phyloP scores from a whole-genome alignment of 2,113 vertebrate genomes.

The Passer domesticus region DNA sequence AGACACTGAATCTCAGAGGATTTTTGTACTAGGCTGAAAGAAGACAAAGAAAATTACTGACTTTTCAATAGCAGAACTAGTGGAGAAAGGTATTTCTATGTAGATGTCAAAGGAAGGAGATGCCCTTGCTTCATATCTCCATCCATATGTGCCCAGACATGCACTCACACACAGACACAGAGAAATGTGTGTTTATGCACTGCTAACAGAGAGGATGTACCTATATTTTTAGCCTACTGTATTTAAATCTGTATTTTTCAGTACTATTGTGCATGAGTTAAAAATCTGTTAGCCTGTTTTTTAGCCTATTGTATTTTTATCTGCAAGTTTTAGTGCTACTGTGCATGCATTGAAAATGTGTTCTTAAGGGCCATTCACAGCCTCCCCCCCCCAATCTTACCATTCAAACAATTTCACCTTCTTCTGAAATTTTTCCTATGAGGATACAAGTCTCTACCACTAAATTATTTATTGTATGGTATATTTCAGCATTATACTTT shows the following conservation, averaged over 20 bases:
- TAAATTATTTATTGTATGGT: not conserved
- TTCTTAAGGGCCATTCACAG: not conserved
- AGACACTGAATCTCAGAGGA: not conserved
- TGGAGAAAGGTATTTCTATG: not conserved
- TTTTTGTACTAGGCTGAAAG: not conserved
- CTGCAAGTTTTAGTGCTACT: not conserved
- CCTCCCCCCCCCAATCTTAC: not conserved
- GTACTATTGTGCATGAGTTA: not conserved
- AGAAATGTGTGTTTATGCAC: not conserved
- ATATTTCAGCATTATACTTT: conserved; percentile 13
- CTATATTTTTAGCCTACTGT: not conserved
- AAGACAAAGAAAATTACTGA: not conserved
- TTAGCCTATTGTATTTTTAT: not conserved
- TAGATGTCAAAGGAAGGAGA: not conserved
- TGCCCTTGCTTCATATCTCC: not conserved
- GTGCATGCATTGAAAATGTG: not conserved
- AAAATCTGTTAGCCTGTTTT: not conserved
- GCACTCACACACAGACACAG: not conserved
- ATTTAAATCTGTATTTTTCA: not conserved
- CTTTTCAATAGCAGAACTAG: not conserved
- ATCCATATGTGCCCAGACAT: not conserved
- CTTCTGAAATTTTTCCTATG: not conserved
- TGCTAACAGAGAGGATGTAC: not conserved
- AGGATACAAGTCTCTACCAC: not conserved
- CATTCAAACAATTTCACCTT: not conserved